Evolutionary conservation across 2,888 invertebrate genomes (phyloP), one percentile per base, ranked within the genome.

Genomic region (Stenurella melanura): DNA sequence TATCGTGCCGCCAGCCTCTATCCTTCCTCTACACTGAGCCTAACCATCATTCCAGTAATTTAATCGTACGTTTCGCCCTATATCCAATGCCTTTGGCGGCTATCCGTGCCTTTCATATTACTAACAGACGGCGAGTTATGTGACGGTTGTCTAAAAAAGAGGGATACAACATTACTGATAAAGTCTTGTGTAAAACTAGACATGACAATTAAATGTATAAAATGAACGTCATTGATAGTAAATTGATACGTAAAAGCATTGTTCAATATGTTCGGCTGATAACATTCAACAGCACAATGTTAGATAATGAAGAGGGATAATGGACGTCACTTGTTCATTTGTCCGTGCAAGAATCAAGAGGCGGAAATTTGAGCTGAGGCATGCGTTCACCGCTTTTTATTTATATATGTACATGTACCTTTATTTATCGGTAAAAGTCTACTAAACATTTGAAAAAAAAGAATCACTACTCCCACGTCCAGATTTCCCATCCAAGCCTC

Each of bases 81-180:
- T 11, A 64, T 42, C 18, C 64, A 42, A 11, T 42, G 64, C 34
- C 42, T 64, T 42, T 42, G 42, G 64, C 38, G 42, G 17, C 34
- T 42, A 38, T 64, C 38, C 38, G 42, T 18, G 17, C 26, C 30
- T 61, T 64, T 64, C 19, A 64, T 38, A 38, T 19, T 38, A 64
- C 61, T 42, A 38, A 64, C 34, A 64, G 64, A 64, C 64, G 42
- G 64, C 64, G 61, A 61, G 61, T 15, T 61, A 30, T n/a, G 64
- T 63, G 63, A 26, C 63, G 63, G 58, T 58, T 64, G 64, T 64
- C 64, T 64, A 18, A 38, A 64, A 63, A 19, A 34, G 64, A 64
- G 64, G 38, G 42, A 50, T 50, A 30, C 17, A 26, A 19, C 26
- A 38, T 63, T 63, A 38, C 38, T 64, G 64, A 64, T 64, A 64